A percentile compares a stretch with the other conserved stretches of the same genome.
These are phyloP conservation scores for Agonum fuliginosum DNA, from an alignment of 2,888 invertebrate species.

Conservation along the genomic window DNA sequence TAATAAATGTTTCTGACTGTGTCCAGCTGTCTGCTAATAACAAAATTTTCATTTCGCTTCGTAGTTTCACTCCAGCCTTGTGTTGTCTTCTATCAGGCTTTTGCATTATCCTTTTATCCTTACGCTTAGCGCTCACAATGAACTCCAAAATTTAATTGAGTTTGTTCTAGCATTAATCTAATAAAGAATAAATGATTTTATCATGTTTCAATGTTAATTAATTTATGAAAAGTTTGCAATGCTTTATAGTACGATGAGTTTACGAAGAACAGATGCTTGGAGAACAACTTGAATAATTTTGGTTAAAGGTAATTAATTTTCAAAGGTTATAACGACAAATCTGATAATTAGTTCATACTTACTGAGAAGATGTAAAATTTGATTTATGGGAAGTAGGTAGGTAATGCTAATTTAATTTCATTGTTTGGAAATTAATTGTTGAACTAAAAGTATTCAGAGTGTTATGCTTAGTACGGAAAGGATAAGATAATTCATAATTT, in stretches of 20 bases:
- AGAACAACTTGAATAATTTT: conserved; percentile 3
- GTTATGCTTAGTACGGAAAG: too few relatives aligned
- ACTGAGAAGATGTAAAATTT: too few relatives aligned
- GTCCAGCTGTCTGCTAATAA: too few relatives aligned
- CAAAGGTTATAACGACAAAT: background rate
- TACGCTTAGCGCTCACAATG: background rate
- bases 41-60: too few relatives aligned
- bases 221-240: conserved; percentile 40
- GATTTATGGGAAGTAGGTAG: too few relatives aligned
- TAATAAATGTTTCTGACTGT: too few relatives aligned
- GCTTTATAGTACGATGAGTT: background rate
- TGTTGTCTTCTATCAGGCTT: too few relatives aligned
- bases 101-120: background rate
- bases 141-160: conserved; percentile 15
- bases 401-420: too few relatives aligned
- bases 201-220: conserved; percentile 41
- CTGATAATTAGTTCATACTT: background rate
- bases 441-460: too few relatives aligned
- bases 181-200: conserved; percentile 33
- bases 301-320: conserved; percentile 3
- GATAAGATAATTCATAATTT: too few relatives aligned
- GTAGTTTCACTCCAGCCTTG: too few relatives aligned
- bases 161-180: conserved; percentile 26
- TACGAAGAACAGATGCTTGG: background rate
- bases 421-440: too few relatives aligned